Conservation (phyloP, 2,888 invertebrate species). For the Mellilla xanthometata region DNA sequence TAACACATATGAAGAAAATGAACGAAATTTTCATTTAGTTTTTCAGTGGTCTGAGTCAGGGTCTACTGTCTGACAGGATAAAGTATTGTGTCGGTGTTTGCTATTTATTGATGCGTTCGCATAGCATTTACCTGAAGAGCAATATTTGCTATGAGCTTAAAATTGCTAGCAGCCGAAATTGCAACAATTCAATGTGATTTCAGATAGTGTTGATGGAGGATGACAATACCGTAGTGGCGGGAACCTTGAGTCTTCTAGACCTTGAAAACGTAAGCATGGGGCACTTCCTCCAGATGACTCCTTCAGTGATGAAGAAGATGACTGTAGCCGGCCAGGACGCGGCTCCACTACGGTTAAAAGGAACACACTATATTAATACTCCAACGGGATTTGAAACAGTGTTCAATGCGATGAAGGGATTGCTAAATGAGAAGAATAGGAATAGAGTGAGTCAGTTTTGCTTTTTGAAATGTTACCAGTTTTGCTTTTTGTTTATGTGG, state of each 20-base stretch:
- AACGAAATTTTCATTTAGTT: too few relatives aligned
- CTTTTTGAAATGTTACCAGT: too few relatives aligned
- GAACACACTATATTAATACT: slow-evolving; percentile 81
- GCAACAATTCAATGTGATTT: slow-evolving; percentile 17
- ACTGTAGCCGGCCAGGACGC: slow-evolving; percentile 73
- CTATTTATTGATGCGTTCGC: too few relatives aligned
- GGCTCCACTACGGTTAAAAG: slow-evolving; percentile 82
- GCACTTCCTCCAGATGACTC: slow-evolving; percentile 78
- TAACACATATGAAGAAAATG: too few relatives aligned
- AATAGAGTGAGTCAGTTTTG: slow-evolving; percentile 77
- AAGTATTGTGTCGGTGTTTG: too few relatives aligned
- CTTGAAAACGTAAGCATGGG: slow-evolving; percentile 69
- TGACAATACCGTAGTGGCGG: slow-evolving; percentile 70
- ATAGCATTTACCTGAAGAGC: too few relatives aligned
- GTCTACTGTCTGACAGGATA: too few relatives aligned
- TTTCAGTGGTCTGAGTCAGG: too few relatives aligned
- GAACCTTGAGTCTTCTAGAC: slow-evolving; percentile 73
- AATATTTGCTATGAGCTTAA: too few relatives aligned
- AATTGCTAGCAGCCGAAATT: too few relatives aligned
- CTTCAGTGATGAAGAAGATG: slow-evolving; percentile 78
- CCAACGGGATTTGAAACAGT: slow-evolving; percentile 80
- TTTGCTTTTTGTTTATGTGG: too few relatives aligned
- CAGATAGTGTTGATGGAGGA: slow-evolving; percentile 75
- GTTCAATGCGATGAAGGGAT: slow-evolving; percentile 74
- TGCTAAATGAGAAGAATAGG: slow-evolving; percentile 82